Evolutionary conservation across 35 echinoderm and acorn worm genomes (phyloP).

Genomic region (Ptychodera flava): DNA sequence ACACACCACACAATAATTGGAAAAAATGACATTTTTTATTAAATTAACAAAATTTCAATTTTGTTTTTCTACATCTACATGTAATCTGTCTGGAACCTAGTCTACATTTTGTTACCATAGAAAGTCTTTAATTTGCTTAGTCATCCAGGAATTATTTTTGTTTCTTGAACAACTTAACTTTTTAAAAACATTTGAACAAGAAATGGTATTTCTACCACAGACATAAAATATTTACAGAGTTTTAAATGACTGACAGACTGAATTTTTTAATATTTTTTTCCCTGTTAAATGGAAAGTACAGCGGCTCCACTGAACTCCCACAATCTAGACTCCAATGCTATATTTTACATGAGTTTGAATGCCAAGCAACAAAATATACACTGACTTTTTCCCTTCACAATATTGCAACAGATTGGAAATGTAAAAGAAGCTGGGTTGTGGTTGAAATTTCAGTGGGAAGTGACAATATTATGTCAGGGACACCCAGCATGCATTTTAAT

Average conservation of each 20-base stretch:
- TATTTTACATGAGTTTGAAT: slow-evolving; percentile 2
- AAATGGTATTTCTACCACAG: not conserved
- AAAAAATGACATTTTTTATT: not conserved
- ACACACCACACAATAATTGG: not conserved
- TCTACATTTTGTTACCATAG: not conserved
- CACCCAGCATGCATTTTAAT: too few relatives aligned
- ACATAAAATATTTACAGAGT: not conserved
- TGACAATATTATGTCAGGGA: too few relatives aligned
- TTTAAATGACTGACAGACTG: not conserved
- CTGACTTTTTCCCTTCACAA: not conserved
- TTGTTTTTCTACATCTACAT: not conserved
- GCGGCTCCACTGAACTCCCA: not conserved
- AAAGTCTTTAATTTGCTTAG: not conserved
- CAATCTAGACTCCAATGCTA: not conserved
- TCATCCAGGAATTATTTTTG: not conserved
- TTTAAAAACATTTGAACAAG: not conserved
- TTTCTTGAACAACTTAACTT: not conserved
- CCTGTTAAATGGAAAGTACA: not conserved
- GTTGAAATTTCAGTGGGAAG: too few relatives aligned
- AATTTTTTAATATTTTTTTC: too few relatives aligned
- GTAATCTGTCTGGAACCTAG: not conserved
- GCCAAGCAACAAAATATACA: not conserved
- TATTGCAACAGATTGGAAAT: not conserved
- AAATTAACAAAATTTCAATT: not conserved
- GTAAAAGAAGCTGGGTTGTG: too few relatives aligned